Evolutionary conservation across 2,888 invertebrate genomes (phyloP).

Genomic region (Metallyticus violacea): DNA sequence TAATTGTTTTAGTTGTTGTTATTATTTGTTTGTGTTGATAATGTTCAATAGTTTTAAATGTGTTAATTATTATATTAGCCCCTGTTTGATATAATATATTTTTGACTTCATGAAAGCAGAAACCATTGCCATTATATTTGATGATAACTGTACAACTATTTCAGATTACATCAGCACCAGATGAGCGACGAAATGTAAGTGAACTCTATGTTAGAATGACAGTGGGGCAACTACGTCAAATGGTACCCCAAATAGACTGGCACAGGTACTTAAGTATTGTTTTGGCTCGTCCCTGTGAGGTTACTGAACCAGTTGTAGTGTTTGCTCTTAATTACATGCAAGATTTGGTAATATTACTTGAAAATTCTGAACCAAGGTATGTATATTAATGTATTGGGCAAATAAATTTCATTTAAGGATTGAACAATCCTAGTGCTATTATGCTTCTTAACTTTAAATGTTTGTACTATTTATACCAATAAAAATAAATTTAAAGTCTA

Average conservation of each 20-base stretch:
- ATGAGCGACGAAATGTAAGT: conserved; percentile 78
- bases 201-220: conserved; percentile 79
- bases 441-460: no score
- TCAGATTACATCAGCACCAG: conserved; percentile 72
- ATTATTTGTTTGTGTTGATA: no score
- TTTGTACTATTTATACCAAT: no score
- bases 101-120: no score
- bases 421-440: no score
- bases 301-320: conserved; percentile 67
- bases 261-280: conserved; percentile 65
- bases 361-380: conserved; percentile 43
- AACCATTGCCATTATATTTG: no score
- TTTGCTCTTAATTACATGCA: conserved; percentile 71
- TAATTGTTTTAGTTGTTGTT: no score
- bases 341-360: conserved; percentile 62
- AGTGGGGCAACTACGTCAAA: conserved; percentile 61
- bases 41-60: no score
- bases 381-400: conserved; percentile 37
- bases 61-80: no score
- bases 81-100: no score
- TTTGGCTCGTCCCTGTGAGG: conserved; percentile 58
- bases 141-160: background rate
- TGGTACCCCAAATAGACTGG: conserved; percentile 74
- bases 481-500: no score
- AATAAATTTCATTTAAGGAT: no score